Evolutionary conservation across 2,113 vertebrate genomes (phyloP).

Genomic region (Dascyllus trimaculatus): DNA sequence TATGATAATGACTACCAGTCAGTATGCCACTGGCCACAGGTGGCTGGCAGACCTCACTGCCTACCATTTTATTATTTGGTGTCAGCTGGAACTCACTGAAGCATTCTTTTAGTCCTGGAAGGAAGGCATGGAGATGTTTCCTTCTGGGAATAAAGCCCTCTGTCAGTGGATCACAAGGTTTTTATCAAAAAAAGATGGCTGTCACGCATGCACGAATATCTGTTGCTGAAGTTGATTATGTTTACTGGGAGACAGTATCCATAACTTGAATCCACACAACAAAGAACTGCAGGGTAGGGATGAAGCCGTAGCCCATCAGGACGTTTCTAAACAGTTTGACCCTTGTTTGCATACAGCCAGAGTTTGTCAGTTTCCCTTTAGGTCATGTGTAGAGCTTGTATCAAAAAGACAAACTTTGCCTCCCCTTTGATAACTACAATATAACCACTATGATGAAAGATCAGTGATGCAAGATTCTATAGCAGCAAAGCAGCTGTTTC

Average conservation of each 20-base stretch:
- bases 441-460: neutral
- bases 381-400: neutral
- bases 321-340: neutral
- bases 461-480: neutral
- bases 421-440: neutral
- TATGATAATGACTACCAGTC: slow-evolving; percentile 2
- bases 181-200: neutral
- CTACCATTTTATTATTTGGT: neutral
- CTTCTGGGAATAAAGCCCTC: neutral
- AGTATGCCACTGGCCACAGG: slow-evolving; percentile 11
- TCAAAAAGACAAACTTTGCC: neutral
- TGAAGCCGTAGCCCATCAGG: neutral
- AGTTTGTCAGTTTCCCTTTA: slow-evolving; percentile 10
- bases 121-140: neutral
- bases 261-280: neutral
- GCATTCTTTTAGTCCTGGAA: neutral
- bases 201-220: neutral
- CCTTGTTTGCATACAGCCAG: slow-evolving; percentile 1
- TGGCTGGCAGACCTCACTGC: slow-evolving; percentile 16
- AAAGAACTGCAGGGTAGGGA: neutral
- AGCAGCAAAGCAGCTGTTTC: neutral
- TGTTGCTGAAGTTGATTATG: neutral
- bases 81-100: neutral
- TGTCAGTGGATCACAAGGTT: neutral
- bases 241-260: neutral